Conservation (phyloP, 2,113 vertebrate genomes). For the Sphaerodactylus townsendi region DNA sequence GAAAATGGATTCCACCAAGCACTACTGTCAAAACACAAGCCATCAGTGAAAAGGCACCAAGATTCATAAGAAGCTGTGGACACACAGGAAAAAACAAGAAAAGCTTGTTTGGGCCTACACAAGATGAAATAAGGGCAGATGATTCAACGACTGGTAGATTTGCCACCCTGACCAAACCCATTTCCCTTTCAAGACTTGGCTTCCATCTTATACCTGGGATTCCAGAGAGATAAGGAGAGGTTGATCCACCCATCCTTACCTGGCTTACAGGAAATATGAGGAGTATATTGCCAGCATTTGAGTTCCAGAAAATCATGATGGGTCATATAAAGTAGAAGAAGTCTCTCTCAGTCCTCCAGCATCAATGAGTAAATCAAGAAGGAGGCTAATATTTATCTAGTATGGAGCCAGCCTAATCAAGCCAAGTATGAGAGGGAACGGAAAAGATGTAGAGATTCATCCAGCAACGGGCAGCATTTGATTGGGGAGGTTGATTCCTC, state of each 20-base stretch:
- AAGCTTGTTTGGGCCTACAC: neutral
- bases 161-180: neutral
- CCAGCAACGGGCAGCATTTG: too few relatives aligned
- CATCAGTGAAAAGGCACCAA: neutral
- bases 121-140: neutral
- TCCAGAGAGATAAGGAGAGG: too few relatives aligned
- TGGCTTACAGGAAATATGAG: neutral
- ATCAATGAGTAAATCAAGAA: neutral
- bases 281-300: neutral
- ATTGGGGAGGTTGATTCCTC: too few relatives aligned
- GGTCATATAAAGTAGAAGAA: neutral
- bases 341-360: too few relatives aligned
- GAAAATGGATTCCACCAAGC: neutral
- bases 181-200: too few relatives aligned
- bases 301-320: neutral
- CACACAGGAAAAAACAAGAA: neutral
- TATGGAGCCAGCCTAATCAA: too few relatives aligned
- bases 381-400: neutral
- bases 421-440: too few relatives aligned
- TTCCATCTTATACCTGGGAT: too few relatives aligned
- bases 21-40: neutral
- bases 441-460: too few relatives aligned
- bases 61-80: neutral
- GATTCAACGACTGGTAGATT: neutral
- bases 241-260: too few relatives aligned